A percentile compares a stretch with the other conserved stretches of the same genome.
Conservation (phyloP, 2,797 vertebrate genomes). For the Argya squamiceps region DNA sequence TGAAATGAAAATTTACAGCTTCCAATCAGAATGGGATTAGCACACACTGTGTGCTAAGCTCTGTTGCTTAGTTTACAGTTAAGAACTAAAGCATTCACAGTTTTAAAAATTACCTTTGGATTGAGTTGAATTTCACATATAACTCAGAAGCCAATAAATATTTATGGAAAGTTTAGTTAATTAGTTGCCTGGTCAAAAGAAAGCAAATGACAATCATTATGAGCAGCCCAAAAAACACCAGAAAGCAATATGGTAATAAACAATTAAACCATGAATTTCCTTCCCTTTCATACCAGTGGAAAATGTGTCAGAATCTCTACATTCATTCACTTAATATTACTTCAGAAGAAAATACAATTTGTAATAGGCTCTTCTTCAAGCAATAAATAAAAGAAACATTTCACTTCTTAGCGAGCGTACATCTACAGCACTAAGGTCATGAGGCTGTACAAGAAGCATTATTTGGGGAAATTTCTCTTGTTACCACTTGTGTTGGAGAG, state of each 20-base stretch:
- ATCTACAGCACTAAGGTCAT: not conserved
- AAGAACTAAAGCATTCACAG: conserved; percentile 7
- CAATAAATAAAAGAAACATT: conserved; percentile 23
- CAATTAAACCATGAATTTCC: not conserved
- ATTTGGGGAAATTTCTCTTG: not conserved
- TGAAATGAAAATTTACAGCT: conserved; percentile 65
- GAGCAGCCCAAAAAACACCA: not conserved
- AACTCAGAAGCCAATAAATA: conserved; percentile 10
- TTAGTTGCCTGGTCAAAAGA: not conserved
- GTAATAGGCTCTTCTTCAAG: not conserved
- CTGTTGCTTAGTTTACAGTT: conserved; percentile 40
- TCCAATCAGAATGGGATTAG: conserved; percentile 54
- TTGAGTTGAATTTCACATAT: conserved; percentile 8
- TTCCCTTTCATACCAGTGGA: not conserved
- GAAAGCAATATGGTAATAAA: not conserved
- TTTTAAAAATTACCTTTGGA: conserved; percentile 27
- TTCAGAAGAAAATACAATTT: conserved; percentile 2
- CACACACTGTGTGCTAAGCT: conserved; percentile 33
- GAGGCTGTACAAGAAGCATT: not conserved
- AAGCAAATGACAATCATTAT: not conserved
- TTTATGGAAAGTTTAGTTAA: conserved; percentile 11
- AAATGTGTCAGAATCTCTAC: not conserved
- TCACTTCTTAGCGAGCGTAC: not conserved
- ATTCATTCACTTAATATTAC: not conserved
- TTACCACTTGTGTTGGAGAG: not conserved